A percentile compares a stretch with the other conserved stretches of the same genome.
phyloP scores from a whole-genome alignment of 2,113 vertebrate genomes.

The Grammomys surdaster region DNA sequence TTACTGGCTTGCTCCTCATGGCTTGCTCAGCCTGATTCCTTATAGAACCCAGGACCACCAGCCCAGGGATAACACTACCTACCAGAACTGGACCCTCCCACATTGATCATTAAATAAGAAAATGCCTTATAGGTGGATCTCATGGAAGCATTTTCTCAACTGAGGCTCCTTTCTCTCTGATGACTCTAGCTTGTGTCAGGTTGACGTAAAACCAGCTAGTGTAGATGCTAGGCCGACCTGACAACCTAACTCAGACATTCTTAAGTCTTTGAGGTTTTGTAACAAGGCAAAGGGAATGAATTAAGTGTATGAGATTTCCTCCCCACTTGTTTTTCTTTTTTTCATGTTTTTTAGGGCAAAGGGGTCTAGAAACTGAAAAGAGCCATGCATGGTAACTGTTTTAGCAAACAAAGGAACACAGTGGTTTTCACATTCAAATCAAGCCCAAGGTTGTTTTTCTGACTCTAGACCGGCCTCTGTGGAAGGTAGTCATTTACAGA shows the following conservation, averaged over 20 bases:
- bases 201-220: not conserved
- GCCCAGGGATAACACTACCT: not conserved
- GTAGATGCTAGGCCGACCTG: constrained; percentile 3
- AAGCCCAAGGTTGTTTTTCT: constrained; percentile 63
- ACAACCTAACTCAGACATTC: constrained; percentile 59
- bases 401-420: constrained; percentile 56
- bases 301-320: constrained; percentile 27
- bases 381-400: constrained; percentile 42
- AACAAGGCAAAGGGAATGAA: constrained; percentile 60
- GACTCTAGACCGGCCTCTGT: not conserved
- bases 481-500: constrained; percentile 54
- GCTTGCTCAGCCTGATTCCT: not conserved
- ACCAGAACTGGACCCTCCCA: not conserved
- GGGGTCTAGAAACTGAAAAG: constrained; percentile 38
- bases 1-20: not conserved
- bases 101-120: not conserved
- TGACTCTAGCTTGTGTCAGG: not conserved
- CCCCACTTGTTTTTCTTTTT: constrained; percentile 42
- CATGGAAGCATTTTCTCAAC: not conserved
- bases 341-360: constrained; percentile 15
- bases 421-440: constrained; percentile 68
- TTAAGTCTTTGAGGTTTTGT: constrained; percentile 6
- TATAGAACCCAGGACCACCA: not conserved
- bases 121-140: not conserved
- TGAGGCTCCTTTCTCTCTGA: not conserved